Base-by-base conservation (phyloP, 2,888 invertebrate species). In the Drosophila lacicola region DNA sequence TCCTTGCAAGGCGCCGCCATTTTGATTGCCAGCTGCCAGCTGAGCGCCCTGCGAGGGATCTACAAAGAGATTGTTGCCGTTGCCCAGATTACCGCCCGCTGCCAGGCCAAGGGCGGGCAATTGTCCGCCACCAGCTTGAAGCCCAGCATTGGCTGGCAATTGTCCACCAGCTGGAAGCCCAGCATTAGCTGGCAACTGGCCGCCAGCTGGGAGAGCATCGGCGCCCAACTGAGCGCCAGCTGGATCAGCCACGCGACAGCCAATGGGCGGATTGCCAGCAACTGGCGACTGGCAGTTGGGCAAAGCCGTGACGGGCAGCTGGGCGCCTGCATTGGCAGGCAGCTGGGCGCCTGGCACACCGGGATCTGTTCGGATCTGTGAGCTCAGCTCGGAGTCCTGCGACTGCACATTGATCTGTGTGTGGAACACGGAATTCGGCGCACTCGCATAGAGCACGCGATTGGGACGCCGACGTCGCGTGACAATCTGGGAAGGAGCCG, bases 351-450 rank as follows among this genome's bases (percentile, higher is more conserved):
- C 70, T 9, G 34, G 14, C 2, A 17, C 13, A 3, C n/a, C 4
- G 0, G 71, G 58, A 39, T 82, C 71, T 4, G 78, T 36, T 0
- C 64, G 58, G 0, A 69, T 50, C 10, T 76, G 75, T 0, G 82
- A 74, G 53, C 76, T 90, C 1, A 90, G 56, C 25, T 84, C 74
- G 0, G 80, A 80, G 41, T 84, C 90, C 73, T 90, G 90, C 0
- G 89, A 90, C 39, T 89, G 90, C 33, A 90, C 78, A 69, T 89
- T 89, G 54, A 90, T 87, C 62, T 90, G 88, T 1, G 90, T 90
- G 13, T 89, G 90, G 42, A 89, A 89, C 4, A 89, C 82, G 2
- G 88, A 90, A 41, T 89, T 78, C 10, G 90, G 90, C 10, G 90
- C 90, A 33, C 70, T 75, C 6, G 88, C 84, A 42, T 87, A 89